phyloP scores from a whole-genome alignment of 2,113 vertebrate species.

The Empidonax alnorum region DNA sequence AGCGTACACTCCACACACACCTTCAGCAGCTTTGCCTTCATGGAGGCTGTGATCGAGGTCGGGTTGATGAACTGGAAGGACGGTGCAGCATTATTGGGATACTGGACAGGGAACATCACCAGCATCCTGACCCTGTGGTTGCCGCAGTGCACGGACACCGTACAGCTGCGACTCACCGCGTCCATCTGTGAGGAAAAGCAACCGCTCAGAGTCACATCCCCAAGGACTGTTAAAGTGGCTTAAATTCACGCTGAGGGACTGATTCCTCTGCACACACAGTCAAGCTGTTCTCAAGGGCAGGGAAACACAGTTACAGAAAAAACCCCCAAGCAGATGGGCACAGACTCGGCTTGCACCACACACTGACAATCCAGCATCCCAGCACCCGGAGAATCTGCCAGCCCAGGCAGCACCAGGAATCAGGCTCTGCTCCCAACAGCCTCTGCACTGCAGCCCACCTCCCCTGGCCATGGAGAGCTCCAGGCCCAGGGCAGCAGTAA shows the following conservation, averaged over 20 bases:
- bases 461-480: not conserved
- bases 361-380: not conserved
- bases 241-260: not conserved
- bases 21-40: constrained; percentile 96
- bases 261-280: not conserved
- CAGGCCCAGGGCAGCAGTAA: not conserved
- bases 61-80: constrained; percentile 95
- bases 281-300: not conserved
- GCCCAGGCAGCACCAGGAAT: not conserved
- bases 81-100: constrained; percentile 94
- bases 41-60: constrained; percentile 90
- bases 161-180: constrained; percentile 89
- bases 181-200: constrained; percentile 86
- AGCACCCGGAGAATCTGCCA: not conserved
- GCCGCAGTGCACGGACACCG: constrained; percentile 91
- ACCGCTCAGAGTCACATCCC: not conserved
- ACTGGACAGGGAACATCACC: constrained; percentile 94
- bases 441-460: not conserved
- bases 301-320: not conserved
- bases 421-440: not conserved
- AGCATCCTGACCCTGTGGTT: constrained; percentile 91
- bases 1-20: constrained; percentile 53
- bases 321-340: not conserved
- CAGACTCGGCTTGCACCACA: accelerated
- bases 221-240: not conserved